These are phyloP conservation scores for Calliphora vicina DNA, from an alignment of 1,140 invertebrate genomes.

Conservation along the genomic window DNA sequence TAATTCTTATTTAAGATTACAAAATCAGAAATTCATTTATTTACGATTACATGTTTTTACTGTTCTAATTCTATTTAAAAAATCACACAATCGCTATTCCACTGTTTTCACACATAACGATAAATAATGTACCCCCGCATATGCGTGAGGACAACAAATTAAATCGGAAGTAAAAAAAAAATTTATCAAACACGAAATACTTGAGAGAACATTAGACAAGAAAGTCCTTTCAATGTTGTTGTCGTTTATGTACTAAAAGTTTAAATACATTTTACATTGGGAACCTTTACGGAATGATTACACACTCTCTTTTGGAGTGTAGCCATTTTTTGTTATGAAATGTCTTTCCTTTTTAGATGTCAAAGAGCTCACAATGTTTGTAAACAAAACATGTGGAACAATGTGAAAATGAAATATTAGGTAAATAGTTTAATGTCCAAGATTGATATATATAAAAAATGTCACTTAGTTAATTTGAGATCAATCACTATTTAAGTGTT, in stretches of 20 bases:
- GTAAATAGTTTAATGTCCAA: neutral
- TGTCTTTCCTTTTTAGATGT: neutral
- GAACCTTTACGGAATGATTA: neutral
- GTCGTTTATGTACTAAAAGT: neutral
- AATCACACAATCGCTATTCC: too few relatives aligned
- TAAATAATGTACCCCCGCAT: too few relatives aligned
- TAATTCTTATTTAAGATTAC: too few relatives aligned
- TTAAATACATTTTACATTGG: neutral
- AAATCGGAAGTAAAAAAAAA: neutral
- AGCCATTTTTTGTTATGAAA: neutral
- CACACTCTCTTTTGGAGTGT: neutral
- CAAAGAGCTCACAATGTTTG: neutral
- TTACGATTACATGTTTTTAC: too few relatives aligned
- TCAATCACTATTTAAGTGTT: too few relatives aligned
- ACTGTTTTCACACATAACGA: too few relatives aligned
- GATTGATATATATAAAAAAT: too few relatives aligned
- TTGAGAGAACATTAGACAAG: neutral
- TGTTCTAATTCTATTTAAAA: too few relatives aligned
- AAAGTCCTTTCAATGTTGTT: neutral
- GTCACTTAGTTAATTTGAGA: too few relatives aligned
- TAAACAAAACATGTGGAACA: neutral
- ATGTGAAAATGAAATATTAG: neutral
- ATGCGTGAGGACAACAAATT: neutral
- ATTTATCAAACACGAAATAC: neutral
- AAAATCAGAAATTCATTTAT: too few relatives aligned